Evolutionary conservation across 2,888 invertebrate species (phyloP).

Genomic region (Tipula lateralis): DNA sequence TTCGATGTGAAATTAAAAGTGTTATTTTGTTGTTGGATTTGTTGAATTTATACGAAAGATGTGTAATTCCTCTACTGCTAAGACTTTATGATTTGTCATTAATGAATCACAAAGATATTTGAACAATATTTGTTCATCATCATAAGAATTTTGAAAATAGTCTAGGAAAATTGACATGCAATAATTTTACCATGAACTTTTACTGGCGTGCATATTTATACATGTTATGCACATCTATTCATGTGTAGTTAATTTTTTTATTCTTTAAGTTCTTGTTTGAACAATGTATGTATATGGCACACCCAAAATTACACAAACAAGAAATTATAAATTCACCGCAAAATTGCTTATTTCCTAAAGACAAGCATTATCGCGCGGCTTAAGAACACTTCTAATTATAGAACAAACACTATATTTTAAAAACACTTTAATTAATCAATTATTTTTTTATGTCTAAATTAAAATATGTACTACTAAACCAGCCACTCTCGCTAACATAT

Average conservation of each 20-base stretch:
- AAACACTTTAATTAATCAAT: neutral
- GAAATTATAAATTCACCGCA: constrained; percentile 1
- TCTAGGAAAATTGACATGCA: neutral
- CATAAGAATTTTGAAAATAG: neutral
- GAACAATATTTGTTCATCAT: neutral
- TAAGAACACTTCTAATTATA: neutral
- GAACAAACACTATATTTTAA: neutral
- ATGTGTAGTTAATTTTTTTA: neutral
- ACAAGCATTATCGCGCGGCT: neutral
- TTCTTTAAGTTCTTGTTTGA: neutral
- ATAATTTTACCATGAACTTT: neutral
- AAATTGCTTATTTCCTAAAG: neutral
- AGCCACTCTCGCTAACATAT: neutral
- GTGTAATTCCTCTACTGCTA: neutral
- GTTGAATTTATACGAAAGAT: neutral
- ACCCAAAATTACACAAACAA: neutral
- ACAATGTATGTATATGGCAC: neutral
- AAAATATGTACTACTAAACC: constrained; percentile 1
- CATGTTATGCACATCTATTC: neutral
- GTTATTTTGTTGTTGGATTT: neutral
- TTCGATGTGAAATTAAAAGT: neutral
- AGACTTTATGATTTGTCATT: neutral
- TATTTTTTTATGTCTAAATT: neutral
- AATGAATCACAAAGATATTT: constrained; percentile 14
- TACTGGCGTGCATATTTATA: neutral